Evolutionary conservation across 2,113 vertebrate genomes (phyloP).

Genomic region (Microtus pennsylvanicus): DNA sequence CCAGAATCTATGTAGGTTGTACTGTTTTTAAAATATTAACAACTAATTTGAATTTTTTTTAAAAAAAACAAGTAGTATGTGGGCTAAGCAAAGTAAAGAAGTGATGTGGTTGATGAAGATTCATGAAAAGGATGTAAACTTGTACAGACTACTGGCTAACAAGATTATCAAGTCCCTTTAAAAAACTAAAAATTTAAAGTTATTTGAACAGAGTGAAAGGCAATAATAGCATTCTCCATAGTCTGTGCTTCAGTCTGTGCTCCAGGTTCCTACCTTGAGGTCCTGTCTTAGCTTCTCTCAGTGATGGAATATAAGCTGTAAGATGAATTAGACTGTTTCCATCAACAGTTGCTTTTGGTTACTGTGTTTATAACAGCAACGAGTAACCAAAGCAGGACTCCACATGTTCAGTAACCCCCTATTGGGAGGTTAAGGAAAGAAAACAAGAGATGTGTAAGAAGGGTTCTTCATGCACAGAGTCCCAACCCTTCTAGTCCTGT

Average conservation of each 20-base stretch:
- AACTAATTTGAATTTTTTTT: neutral
- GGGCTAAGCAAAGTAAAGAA: neutral
- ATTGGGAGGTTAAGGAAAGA: neutral
- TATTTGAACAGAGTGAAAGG: neutral
- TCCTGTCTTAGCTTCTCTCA: neutral
- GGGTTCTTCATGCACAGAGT: neutral
- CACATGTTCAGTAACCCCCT: neutral
- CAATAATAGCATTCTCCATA: neutral
- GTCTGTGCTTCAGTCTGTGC: neutral
- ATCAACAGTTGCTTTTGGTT: neutral
- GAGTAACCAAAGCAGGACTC: neutral
- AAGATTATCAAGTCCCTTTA: neutral
- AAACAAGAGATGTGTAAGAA: neutral
- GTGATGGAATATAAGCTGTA: neutral
- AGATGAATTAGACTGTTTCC: neutral
- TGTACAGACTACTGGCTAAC: accelerated
- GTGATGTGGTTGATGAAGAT: neutral
- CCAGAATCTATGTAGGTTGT: neutral
- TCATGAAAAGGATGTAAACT: no score
- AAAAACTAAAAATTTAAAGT: neutral
- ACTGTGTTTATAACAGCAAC: neutral
- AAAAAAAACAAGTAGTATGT: neutral
- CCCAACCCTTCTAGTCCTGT: neutral
- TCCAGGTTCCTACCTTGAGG: neutral
- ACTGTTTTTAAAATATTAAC: constrained; percentile 50